These are phyloP conservation scores for Ceuthmochares aereus DNA, from an alignment of 2,113 vertebrate genomes.

Conservation along the genomic window DNA sequence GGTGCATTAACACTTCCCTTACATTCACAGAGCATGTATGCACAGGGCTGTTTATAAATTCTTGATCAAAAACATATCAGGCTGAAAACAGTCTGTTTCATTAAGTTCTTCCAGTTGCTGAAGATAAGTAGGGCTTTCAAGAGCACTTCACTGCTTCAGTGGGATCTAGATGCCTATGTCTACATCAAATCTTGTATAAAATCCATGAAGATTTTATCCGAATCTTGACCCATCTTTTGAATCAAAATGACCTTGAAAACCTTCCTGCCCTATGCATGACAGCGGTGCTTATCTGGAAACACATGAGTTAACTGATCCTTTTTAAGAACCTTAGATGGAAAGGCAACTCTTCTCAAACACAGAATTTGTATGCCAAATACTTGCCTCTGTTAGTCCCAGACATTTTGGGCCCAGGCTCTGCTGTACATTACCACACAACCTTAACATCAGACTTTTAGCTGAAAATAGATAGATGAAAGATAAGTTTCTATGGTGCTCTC, in stretches of 20 bases:
- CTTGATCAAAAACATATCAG: background rate
- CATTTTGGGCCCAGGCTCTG: background rate
- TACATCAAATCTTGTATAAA: background rate
- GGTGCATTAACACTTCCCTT: background rate
- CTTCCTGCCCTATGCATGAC: background rate
- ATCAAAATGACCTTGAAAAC: background rate
- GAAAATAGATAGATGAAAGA: slow-evolving; percentile 6
- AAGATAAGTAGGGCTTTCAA: background rate
- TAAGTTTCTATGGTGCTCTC: slow-evolving; percentile 8
- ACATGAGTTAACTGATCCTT: background rate
- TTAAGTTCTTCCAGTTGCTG: background rate
- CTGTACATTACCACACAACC: background rate
- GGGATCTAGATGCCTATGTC: background rate
- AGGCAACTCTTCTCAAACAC: background rate
- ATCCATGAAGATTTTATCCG: background rate
- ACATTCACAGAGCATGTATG: background rate
- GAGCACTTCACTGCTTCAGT: background rate
- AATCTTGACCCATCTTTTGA: background rate
- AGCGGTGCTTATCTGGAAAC: background rate
- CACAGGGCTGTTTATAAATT: background rate
- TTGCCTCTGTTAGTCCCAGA: background rate
- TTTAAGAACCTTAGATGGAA: background rate
- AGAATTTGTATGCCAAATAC: background rate
- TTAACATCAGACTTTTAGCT: background rate
- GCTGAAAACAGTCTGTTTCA: background rate